Evolutionary conservation across 2,797 vertebrate species (phyloP).

Genomic region (Oreochromis grahami): DNA sequence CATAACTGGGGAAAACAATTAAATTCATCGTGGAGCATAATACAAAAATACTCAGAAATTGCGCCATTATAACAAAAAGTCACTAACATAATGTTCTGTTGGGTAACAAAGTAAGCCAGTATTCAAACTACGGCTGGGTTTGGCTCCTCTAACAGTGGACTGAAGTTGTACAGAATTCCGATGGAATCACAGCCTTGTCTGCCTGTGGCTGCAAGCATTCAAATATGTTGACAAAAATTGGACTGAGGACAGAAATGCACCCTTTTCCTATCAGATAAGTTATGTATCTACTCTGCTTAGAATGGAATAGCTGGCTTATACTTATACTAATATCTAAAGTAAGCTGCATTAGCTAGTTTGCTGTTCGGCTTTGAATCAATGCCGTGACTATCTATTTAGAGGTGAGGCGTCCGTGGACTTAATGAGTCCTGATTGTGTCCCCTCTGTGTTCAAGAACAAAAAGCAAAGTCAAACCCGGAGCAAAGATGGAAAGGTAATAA

Average conservation of each 20-base stretch:
- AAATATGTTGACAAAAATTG: neutral
- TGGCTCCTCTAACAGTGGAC: fast-evolving
- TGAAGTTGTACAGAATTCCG: neutral
- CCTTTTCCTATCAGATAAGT: too few species aligned
- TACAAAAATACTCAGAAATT: neutral
- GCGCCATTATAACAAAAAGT: neutral
- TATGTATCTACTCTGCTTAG: neutral
- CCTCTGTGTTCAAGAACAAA: neutral
- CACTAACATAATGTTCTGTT: neutral
- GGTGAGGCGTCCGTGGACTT: neutral
- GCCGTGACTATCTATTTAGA: neutral
- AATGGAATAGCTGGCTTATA: neutral
- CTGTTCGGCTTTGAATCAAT: neutral
- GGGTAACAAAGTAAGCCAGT: fast-evolving
- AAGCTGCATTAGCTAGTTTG: neutral
- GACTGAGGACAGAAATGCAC: too few species aligned
- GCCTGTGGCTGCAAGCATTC: neutral
- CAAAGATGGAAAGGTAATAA: neutral
- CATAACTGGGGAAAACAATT: neutral
- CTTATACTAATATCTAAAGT: neutral
- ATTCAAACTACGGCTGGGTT: neutral
- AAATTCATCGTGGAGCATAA: fast-evolving
- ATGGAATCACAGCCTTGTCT: neutral
- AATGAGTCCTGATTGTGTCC: neutral
- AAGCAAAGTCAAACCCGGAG: neutral